phyloP scores from a whole-genome alignment of 2,888 invertebrate species.

The Hypselothyrea guttata region DNA sequence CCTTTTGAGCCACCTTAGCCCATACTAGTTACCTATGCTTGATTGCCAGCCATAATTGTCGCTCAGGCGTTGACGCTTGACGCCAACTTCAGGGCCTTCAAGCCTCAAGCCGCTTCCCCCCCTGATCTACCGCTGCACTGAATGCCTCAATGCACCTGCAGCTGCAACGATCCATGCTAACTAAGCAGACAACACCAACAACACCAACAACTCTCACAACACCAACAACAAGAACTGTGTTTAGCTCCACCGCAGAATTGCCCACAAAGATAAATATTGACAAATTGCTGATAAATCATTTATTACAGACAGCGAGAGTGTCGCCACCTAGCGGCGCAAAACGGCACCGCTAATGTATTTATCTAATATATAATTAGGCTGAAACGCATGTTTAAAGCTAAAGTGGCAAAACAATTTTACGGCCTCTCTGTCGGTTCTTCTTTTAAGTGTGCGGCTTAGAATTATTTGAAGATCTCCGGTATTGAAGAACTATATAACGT shows the following conservation, averaged over 20 bases:
- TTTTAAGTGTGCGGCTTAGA: too few relatives aligned
- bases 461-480: too few relatives aligned
- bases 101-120: background rate
- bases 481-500: too few relatives aligned
- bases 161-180: constrained; percentile 32
- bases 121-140: background rate
- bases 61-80: constrained; percentile 67
- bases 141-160: constrained; percentile 42
- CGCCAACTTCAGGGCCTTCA: constrained; percentile 49
- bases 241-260: constrained; percentile 27
- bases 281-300: constrained; percentile 42
- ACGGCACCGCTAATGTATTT: background rate
- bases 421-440: too few relatives aligned
- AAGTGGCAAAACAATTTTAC: background rate
- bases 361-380: background rate
- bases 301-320: constrained; percentile 13
- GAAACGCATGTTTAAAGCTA: background rate
- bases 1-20: constrained; percentile 4
- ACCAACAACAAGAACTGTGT: constrained; percentile 7
- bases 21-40: constrained; percentile 42
- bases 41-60: constrained; percentile 67
- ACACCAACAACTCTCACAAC: constrained; percentile 7
- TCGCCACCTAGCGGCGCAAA: constrained; percentile 36
- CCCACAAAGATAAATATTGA: constrained; percentile 40
- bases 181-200: constrained; percentile 19